These are phyloP conservation scores for Clytia hemisphaerica DNA, from an alignment of 30 jellyfish, hydroid and myxozoan species.

Conservation along the genomic window DNA sequence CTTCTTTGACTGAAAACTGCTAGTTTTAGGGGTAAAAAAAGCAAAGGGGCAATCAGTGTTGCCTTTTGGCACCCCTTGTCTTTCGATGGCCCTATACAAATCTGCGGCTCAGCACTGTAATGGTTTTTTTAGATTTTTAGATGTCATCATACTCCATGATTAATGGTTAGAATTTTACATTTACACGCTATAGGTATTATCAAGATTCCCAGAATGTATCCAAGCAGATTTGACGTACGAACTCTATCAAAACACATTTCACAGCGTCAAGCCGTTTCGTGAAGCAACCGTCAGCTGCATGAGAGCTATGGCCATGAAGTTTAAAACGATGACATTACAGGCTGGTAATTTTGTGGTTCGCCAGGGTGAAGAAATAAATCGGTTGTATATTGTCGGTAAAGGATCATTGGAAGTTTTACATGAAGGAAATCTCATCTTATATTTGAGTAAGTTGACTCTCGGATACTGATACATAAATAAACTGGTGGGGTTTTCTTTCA, in stretches of 20 bases:
- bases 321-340: slow-evolving; percentile 61
- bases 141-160: too few relatives aligned
- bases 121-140: too few relatives aligned
- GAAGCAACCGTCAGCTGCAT: slow-evolving; percentile 90
- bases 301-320: slow-evolving; percentile 82
- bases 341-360: slow-evolving; percentile 53
- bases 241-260: slow-evolving; percentile 58
- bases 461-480: background rate
- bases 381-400: slow-evolving; percentile 56
- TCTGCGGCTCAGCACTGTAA: too few relatives aligned
- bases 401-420: slow-evolving; percentile 73
- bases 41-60: too few relatives aligned
- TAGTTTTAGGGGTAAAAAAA: too few relatives aligned
- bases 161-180: too few relatives aligned
- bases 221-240: slow-evolving; percentile 83
- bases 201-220: slow-evolving; percentile 73
- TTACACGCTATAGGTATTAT: slow-evolving; percentile 62
- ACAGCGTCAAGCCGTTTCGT: slow-evolving; percentile 46
- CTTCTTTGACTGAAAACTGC: too few relatives aligned
- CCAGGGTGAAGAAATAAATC: slow-evolving; percentile 78
- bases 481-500: background rate
- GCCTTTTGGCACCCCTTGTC: too few relatives aligned
- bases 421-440: slow-evolving; percentile 61
- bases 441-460: slow-evolving; percentile 58
- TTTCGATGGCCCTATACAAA: too few relatives aligned